A percentile compares a stretch with the other conserved stretches of the same genome.
Evolutionary conservation across 2,113 vertebrate species (phyloP).

Genomic region (Archocentrus centrarchus): DNA sequence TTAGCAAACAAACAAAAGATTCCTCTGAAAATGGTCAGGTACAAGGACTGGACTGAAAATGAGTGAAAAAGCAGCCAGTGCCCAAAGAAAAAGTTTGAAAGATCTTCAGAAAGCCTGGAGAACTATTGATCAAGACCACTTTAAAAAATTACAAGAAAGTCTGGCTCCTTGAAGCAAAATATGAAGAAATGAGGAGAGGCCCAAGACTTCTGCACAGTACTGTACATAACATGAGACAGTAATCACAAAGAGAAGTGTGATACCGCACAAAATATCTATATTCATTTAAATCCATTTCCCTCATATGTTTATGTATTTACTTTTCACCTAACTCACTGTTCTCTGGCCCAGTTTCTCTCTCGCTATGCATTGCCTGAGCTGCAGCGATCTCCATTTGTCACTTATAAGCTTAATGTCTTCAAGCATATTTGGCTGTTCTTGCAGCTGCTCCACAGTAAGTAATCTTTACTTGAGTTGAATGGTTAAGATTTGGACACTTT

Average conservation of each 20-base stretch:
- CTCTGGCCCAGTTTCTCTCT: conserved; percentile 41
- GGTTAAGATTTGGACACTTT: not conserved
- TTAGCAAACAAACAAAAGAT: not conserved
- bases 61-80: not conserved
- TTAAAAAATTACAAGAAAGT: not conserved
- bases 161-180: not conserved
- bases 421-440: not conserved
- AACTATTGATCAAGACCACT: too few species aligned
- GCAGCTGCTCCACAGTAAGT: conserved; percentile 13
- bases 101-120: too few species aligned
- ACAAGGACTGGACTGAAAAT: not conserved
- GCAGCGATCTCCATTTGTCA: not conserved
- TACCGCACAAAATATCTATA: conserved; percentile 18
- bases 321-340: conserved; percentile 21
- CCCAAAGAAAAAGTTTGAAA: too few species aligned
- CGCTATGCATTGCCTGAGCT: not conserved
- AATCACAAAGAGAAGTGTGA: not conserved
- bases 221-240: not conserved
- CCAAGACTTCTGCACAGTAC: not conserved
- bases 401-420: not conserved
- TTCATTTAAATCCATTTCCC: conserved; percentile 24
- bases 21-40: not conserved
- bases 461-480: not conserved
- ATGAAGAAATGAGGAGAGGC: not conserved
- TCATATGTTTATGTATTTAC: conserved; percentile 19